A percentile compares a stretch with the other conserved stretches of the same genome.
These are phyloP conservation scores for Clytia hemisphaerica DNA, from an alignment of 30 jellyfish, hydroid and myxozoan species.

Conservation along the genomic window DNA sequence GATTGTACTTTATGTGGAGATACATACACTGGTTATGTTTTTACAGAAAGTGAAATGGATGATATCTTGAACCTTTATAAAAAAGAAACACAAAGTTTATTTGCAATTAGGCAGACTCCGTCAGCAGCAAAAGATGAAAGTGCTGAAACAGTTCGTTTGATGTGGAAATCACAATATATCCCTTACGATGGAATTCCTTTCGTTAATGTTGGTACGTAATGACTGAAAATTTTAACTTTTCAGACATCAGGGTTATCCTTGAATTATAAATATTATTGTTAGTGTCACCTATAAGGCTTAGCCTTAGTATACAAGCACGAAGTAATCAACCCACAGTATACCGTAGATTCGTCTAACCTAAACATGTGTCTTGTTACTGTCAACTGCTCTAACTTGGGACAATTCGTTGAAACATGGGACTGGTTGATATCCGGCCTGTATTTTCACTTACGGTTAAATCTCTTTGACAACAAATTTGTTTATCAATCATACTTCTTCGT, in stretches of 20 bases:
- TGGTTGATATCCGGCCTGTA: no score
- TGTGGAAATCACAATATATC: conserved; percentile 96
- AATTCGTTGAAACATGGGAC: no score
- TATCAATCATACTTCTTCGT: no score
- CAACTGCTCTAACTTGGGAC: no score
- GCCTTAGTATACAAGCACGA: no score
- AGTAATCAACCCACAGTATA: no score
- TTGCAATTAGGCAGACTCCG: conserved; percentile 92
- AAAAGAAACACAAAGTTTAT: conserved; percentile 86
- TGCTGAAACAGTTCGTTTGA: conserved; percentile 74
- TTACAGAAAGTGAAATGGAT: conserved; percentile 85
- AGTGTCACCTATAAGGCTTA: no score
- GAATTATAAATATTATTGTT: background rate
- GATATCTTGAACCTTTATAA: conserved; percentile 65
- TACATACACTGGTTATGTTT: conserved; percentile 70
- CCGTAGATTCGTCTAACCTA: no score
- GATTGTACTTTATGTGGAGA: conserved; percentile 67
- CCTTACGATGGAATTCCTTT: conserved; percentile 95
- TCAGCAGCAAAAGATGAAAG: conserved; percentile 77
- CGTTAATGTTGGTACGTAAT: conserved; percentile 72
- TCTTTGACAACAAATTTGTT: no score
- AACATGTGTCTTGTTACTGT: no score
- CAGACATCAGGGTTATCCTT: background rate
- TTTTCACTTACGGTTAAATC: no score
- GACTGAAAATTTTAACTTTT: background rate